Percentiles rank a stretch among this genome's conserved stretches.
These are phyloP conservation scores for Tenualosa ilisha DNA, from an alignment of 2,797 vertebrate genomes.

Conservation along the genomic window DNA sequence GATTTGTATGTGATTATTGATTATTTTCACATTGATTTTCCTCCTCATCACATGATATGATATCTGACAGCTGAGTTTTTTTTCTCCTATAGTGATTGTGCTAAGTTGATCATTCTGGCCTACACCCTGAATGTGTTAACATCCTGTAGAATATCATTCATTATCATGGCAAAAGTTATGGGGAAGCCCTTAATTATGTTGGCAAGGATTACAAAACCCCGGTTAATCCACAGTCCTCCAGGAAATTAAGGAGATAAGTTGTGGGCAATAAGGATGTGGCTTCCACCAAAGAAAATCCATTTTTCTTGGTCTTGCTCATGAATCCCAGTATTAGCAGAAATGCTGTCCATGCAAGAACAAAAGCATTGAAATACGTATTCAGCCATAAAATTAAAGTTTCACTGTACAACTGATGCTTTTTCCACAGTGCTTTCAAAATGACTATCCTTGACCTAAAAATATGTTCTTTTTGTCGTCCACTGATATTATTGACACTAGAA, in stretches of 20 bases:
- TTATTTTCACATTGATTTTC: slow-evolving; percentile 12
- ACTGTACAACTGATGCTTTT: neutral
- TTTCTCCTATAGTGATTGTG: slow-evolving; percentile 56
- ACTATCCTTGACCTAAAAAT: neutral
- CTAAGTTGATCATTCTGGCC: slow-evolving; percentile 69
- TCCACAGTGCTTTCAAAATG: neutral
- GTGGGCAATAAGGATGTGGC: slow-evolving; percentile 72
- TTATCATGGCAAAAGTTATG: slow-evolving; percentile 68
- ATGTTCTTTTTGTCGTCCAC: neutral
- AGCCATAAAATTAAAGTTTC: neutral
- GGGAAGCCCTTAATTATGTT: slow-evolving; percentile 68
- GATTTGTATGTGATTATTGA: neutral
- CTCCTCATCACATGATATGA: slow-evolving; percentile 24
- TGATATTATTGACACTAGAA: neutral
- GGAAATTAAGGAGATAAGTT: slow-evolving; percentile 78
- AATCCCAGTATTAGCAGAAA: slow-evolving; percentile 68
- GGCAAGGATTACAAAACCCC: slow-evolving; percentile 73
- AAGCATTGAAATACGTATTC: slow-evolving; percentile 39
- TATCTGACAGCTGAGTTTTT: slow-evolving; percentile 2
- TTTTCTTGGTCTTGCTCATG: slow-evolving; percentile 68
- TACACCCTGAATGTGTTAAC: too few species aligned
- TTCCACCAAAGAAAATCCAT: slow-evolving; percentile 75
- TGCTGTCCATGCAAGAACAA: slow-evolving; percentile 56
- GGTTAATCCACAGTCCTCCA: slow-evolving; percentile 74
- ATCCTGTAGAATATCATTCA: slow-evolving; percentile 63